Evolutionary conservation across 2,113 vertebrate species (phyloP), one percentile per base, ranked within the genome.

Genomic region (Percopsis transmontana): DNA sequence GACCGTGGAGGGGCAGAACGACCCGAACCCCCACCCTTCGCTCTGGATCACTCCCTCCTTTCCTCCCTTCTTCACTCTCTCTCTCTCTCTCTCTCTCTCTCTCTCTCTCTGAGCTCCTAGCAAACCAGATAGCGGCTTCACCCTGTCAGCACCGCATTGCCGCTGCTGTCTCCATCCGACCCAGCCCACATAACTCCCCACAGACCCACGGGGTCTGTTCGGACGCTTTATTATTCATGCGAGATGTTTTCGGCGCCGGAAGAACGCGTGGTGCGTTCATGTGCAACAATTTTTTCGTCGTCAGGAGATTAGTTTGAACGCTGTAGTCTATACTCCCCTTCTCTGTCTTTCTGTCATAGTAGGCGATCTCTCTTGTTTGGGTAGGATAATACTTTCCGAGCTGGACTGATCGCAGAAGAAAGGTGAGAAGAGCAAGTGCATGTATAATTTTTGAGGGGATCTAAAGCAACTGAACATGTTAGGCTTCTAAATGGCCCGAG

Each of bases 81-180:
- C 71, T 72, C 67, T 55, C 51, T 55, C 8, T 24, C 65, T 0
- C 27, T 59, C 55, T 58, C 68, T 57, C 58, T 55, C 44, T 24
- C 51, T 53, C 51, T 53, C 51, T 53, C 50, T 67, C 61, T 71
- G 65, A 15, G 42, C 79, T 78, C 62, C 62, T 0, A 47, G 83
- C 45, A 76, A 84, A 76, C 72, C 82, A 47, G 78, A 81, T 69
- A 56, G 58, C 58, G 74, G 81, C 73, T 83, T 80, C 71, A 67
- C 80, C 65, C 66, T 56, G 72, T 54, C 80, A 77, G 73, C 86
- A 81, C 82, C 80, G 85, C 88, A 88, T 87, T 88, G 87, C 41
- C 76, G 85, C 80, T 80, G 61, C 78, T 57, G 68, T 62, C 18
- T 52, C 62, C 68, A 57, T 42, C 23, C 60, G 79, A 85, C 85